Base-by-base conservation (phyloP, 2,797 vertebrate genomes). In the Melopsittacus undulatus region DNA sequence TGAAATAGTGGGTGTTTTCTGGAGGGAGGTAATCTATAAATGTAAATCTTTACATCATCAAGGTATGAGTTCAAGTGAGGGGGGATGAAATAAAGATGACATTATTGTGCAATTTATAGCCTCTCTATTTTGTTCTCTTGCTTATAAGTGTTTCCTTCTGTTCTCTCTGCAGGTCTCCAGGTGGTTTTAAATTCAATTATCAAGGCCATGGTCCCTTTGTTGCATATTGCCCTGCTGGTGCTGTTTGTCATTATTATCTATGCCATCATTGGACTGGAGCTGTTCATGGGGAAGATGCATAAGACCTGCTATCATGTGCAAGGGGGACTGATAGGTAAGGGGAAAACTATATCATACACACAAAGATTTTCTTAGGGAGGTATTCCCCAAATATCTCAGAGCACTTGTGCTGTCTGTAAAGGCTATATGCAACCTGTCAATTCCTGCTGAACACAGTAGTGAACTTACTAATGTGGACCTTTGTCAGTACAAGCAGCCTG, bases 281-380 rank as follows among this genome's bases (percentile, higher is more conserved):
- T 99, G 83, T 99, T 99, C 97, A 99, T 99, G 99, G 99, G 99
- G 85, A 99, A 99, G 98, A 99, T 99, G 99, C 99, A 99, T 85
- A 99, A 99, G 96, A 99, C 99, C 82, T 99, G 99, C 97, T 98
- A 98, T 95, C 91, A 97, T 56, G 92, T 94, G 77, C 98, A 95
- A 93, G 98, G 98, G 9, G 97, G 98, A 46, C 87, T 97, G 29
- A 92, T 96, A 97, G 98, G 98, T 98, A 97, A 98, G 95, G 29
- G 30, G 27, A 54, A 10, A 43, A 22, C 32, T 26, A 1, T 24
- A 46, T 38, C 10, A 11, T 0, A 9, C 23, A 11, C 1, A 13
- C 9, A 7, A 5, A 67, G 7, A 18, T 68, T 87, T 92, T 46
- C 29, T 17, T 42, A 40, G 46, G 34, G 15, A 63, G 17, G 2